Evolutionary conservation across 1,140 invertebrate species (phyloP).

Genomic region (Halyomorpha halys): DNA sequence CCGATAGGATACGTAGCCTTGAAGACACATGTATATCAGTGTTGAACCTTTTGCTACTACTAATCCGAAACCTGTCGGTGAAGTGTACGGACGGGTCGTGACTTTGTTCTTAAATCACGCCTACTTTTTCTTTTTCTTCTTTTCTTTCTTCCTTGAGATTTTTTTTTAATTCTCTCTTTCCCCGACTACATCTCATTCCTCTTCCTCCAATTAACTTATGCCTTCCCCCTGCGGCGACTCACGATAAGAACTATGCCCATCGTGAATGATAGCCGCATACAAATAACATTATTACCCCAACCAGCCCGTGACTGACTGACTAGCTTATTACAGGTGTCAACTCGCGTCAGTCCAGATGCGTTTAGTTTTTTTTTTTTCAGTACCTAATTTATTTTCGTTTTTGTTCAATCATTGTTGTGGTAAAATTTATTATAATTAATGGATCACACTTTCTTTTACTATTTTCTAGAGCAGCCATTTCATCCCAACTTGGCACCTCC

Average conservation of each 20-base stretch:
- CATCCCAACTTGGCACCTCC: too few species aligned
- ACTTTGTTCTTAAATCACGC: constrained; percentile 6
- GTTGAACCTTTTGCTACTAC: too few species aligned
- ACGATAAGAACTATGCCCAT: constrained; percentile 1
- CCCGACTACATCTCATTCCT: not conserved
- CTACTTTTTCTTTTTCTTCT: not conserved
- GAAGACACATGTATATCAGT: too few species aligned
- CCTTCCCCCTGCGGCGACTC: constrained; percentile 1
- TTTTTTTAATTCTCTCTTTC: constrained; percentile 8
- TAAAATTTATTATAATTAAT: too few species aligned
- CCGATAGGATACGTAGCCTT: too few species aligned
- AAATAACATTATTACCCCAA: constrained; percentile 1
- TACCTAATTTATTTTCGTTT: constrained; percentile 4
- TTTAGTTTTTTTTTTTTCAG: not conserved
- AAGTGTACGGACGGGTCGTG: not conserved
- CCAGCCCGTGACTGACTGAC: not conserved
- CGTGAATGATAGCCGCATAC: constrained; percentile 2
- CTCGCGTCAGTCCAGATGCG: not conserved
- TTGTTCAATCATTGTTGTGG: not conserved
- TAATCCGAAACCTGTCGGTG: not conserved
- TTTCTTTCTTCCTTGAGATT: not conserved
- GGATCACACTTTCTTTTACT: too few species aligned
- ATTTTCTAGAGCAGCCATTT: too few species aligned
- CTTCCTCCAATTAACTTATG: constrained; percentile 11
- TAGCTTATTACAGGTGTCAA: not conserved